phyloP scores from a whole-genome alignment of 1,140 invertebrate genomes.

The Sinella curviseta region DNA sequence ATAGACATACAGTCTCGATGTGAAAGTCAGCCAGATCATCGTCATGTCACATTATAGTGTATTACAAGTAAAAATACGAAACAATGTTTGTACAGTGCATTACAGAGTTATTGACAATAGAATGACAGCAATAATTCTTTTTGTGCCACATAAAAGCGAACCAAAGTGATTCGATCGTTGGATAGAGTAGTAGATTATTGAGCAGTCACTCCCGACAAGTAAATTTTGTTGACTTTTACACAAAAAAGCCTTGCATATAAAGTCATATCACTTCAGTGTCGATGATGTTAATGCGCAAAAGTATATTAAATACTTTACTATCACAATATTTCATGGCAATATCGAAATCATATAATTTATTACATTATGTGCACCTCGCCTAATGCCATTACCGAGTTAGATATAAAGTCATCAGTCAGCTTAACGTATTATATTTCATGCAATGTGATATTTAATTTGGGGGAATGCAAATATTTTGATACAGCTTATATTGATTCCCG shows the following conservation, averaged over 20 bases:
- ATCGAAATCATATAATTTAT: no score
- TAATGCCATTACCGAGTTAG: no score
- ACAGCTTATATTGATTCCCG: conserved; percentile 48
- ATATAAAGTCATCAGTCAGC: no score
- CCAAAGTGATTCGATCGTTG: neutral
- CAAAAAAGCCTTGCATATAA: no score
- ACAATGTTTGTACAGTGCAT: neutral
- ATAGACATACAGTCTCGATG: neutral
- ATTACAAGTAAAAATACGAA: neutral
- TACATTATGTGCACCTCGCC: neutral
- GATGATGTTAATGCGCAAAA: no score
- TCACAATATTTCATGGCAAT: no score
- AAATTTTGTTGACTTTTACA: neutral
- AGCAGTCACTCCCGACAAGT: conserved; percentile 1
- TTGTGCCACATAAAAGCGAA: no score
- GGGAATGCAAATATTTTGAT: conserved; percentile 50
- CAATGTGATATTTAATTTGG: conserved; percentile 26
- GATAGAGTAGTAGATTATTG: neutral
- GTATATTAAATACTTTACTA: no score
- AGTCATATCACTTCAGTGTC: no score
- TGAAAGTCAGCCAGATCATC: neutral
- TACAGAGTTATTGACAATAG: no score
- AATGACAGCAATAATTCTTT: neutral
- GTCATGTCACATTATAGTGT: no score
- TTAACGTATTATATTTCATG: neutral